Percentiles rank a stretch among this genome's conserved stretches.
These are phyloP conservation scores for Arctia plantaginis DNA, from an alignment of 2,888 invertebrate species.

Conservation along the genomic window DNA sequence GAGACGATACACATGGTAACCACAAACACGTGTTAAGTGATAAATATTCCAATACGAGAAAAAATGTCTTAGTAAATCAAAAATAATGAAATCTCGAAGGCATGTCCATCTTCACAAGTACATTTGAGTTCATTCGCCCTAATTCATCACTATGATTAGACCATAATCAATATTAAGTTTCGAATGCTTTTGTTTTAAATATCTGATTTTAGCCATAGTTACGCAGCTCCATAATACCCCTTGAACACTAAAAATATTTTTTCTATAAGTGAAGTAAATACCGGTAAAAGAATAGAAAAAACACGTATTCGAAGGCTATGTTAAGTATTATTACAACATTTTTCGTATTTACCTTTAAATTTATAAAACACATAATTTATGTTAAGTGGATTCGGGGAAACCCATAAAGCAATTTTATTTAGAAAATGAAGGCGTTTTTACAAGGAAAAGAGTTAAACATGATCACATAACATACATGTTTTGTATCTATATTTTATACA, in stretches of 20 bases:
- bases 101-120: not conserved
- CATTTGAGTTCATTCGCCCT: no score
- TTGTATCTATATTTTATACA: not conserved
- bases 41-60: no score
- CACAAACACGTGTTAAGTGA: not conserved
- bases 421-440: not conserved
- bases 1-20: not conserved
- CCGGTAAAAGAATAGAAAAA: not conserved
- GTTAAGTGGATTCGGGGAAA: not conserved
- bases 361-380: not conserved
- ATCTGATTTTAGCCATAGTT: no score
- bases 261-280: no score
- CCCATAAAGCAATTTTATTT: not conserved
- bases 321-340: no score
- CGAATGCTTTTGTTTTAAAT: not conserved
- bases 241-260: no score
- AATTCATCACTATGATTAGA: not conserved
- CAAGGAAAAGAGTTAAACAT: not conserved
- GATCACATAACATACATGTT: not conserved
- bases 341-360: not conserved
- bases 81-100: not conserved
- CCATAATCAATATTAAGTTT: not conserved
- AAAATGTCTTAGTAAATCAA: no score
- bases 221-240: no score
- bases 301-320: not conserved